phyloP scores from a whole-genome alignment of 2,797 vertebrate genomes.

The Podargus strigoides region DNA sequence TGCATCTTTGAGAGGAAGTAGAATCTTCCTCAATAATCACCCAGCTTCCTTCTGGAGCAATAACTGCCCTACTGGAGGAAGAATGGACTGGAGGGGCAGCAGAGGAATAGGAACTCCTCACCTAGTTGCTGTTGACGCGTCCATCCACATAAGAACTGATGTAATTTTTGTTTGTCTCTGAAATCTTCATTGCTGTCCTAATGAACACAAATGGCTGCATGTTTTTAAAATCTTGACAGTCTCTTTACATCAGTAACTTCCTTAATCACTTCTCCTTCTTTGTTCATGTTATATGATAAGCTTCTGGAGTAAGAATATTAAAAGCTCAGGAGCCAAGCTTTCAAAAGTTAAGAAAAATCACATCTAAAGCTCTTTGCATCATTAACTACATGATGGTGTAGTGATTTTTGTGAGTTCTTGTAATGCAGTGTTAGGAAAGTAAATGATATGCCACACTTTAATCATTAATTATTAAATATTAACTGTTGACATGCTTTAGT shows the following conservation, averaged over 20 bases:
- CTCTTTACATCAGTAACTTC: background rate
- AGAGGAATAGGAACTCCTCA: background rate
- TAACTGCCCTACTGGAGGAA: background rate
- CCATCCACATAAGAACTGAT: background rate
- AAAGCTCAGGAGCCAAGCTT: background rate
- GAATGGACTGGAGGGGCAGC: background rate
- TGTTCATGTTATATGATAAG: background rate
- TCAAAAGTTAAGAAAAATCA: background rate
- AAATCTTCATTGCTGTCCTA: background rate
- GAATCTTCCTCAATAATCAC: background rate
- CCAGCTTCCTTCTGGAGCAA: background rate
- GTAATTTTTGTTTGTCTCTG: background rate
- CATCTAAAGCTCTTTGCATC: background rate
- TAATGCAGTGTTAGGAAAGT: background rate
- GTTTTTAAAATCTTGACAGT: background rate
- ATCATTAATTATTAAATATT: background rate
- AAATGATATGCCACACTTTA: background rate
- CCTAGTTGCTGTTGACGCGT: background rate
- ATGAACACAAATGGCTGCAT: background rate
- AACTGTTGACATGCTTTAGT: background rate
- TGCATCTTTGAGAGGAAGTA: background rate
- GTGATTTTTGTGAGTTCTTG: background rate
- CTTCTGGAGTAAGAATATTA: background rate
- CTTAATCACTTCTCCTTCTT: background rate
- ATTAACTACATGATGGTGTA: background rate